Evolutionary conservation across 37 sponge, comb jelly and placozoan species (phyloP), one percentile per base, ranked within the genome.

Genomic region (Lycopodina hypogea): DNA sequence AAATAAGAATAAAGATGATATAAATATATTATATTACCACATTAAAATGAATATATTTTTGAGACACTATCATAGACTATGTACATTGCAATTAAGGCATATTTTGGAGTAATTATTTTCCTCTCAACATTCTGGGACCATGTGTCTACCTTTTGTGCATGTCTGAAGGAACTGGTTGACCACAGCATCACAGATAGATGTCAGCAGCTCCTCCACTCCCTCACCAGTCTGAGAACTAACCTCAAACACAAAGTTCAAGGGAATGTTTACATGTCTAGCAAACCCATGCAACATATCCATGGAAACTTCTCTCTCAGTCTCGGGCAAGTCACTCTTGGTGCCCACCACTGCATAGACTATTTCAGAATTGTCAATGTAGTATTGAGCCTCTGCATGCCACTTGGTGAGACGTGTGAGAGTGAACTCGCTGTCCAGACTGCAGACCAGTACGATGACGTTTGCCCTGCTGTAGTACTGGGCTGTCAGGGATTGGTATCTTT

Each of bases 381-480:
- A 61, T 75, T 71, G 60, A 12, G 90, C 85, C 61, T 89, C 90
- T 0, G 35, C 62, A 36, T 77, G 34, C 90, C 90, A 89, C 64
- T 76, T 79, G 33, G 65, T 39, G 33, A 89, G 85, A 56, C 78
- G 72, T 15, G 69, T 78, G 30, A 89, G 81, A 26, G 81, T 61
- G 64, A 36, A 30, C 66, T 84, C 85, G 42, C 59, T 80, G 72
- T 89, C 90, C 42, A 84, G 53, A 69, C 85, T 81, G 72, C 81
- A 89, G 34, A 84, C 72, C 36, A 89, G 77, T 36, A 84, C 37
- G 45, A 89, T 80, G 14, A 84, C 65, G 34, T 84, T 55, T 9
- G 69, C 53, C 14, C 78, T 51, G 1, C 71, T 63, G 51, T 89
- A 89, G 85, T 83, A 89, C 52, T 80, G 81, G 7, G 81, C 81